These are phyloP conservation scores for Drosophila borborema DNA, from an alignment of 2,888 invertebrate genomes.

Conservation along the genomic window DNA sequence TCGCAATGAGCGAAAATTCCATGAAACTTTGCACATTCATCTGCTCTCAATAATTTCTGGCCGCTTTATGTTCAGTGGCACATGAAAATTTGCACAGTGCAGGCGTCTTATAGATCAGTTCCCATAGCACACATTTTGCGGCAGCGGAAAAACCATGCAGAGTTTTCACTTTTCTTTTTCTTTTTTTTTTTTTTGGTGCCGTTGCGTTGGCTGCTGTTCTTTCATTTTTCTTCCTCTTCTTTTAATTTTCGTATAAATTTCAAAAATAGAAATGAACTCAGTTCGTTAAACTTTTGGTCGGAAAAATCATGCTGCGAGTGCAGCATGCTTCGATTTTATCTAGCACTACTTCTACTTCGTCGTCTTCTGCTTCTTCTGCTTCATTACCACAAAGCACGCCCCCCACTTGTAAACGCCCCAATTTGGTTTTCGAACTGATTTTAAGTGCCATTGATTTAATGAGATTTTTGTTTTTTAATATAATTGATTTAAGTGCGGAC, in stretches of 20 bases:
- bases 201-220: slow-evolving; percentile 37
- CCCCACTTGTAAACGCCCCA: background rate
- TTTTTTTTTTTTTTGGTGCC: slow-evolving; percentile 49
- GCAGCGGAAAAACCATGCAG: slow-evolving; percentile 70
- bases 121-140: slow-evolving; percentile 50
- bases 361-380: background rate
- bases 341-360: background rate
- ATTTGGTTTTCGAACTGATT: slow-evolving; percentile 22
- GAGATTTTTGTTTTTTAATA: slow-evolving; percentile 18
- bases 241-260: slow-evolving; percentile 73
- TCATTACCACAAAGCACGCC: slow-evolving; percentile 4
- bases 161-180: slow-evolving; percentile 74
- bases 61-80: slow-evolving; percentile 60
- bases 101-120: slow-evolving; percentile 67
- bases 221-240: slow-evolving; percentile 16
- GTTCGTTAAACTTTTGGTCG: slow-evolving; percentile 85
- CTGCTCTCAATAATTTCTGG: slow-evolving; percentile 57
- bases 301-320: slow-evolving; percentile 67
- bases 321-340: slow-evolving; percentile 53
- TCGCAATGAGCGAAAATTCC: slow-evolving; percentile 8
- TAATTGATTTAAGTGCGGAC: slow-evolving; percentile 50
- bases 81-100: slow-evolving; percentile 76
- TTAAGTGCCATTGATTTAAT: slow-evolving; percentile 50
- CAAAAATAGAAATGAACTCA: slow-evolving; percentile 86
- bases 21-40: slow-evolving; percentile 40